Evolutionary conservation across 2,888 invertebrate genomes (phyloP).

Genomic region (Steinernema scapterisci): DNA sequence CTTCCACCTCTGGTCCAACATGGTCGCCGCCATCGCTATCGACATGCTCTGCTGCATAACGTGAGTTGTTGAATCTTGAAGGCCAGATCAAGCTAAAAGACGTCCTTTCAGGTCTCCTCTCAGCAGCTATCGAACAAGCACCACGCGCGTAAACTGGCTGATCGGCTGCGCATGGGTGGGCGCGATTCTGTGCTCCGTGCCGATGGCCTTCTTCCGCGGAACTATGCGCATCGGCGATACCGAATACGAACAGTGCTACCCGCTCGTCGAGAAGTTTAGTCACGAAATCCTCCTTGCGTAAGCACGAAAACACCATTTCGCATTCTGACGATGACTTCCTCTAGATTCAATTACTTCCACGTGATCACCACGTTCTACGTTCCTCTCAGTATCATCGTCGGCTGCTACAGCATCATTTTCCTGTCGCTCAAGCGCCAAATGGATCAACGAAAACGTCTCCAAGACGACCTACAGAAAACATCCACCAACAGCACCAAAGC

Average conservation of each 20-base stretch:
- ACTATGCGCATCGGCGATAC: constrained; percentile 37
- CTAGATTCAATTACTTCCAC: constrained; percentile 55
- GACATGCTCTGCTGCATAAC: constrained; percentile 63
- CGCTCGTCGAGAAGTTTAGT: constrained; percentile 45
- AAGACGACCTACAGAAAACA: constrained; percentile 44
- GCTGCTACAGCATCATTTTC: constrained; percentile 57
- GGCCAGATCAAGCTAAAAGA: not conserved
- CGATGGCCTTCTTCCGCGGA: constrained; percentile 50
- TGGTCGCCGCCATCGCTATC: constrained; percentile 62
- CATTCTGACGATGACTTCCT: not conserved
- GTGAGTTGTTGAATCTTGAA: constrained; percentile 38
- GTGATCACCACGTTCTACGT: constrained; percentile 60
- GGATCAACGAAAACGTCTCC: constrained; percentile 45
- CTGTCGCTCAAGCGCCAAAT: constrained; percentile 45
- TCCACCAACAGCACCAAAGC: constrained; percentile 48
- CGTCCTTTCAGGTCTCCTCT: constrained; percentile 53
- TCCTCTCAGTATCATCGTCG: constrained; percentile 53
- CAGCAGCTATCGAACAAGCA: constrained; percentile 55
- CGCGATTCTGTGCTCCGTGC: constrained; percentile 53
- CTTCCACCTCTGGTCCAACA: constrained; percentile 63
- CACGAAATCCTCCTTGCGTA: constrained; percentile 44
- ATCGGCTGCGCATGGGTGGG: constrained; percentile 52
- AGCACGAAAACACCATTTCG: not conserved
- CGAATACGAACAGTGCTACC: constrained; percentile 53
- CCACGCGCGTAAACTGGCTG: constrained; percentile 51